Conservation (phyloP, 2,797 vertebrate species). For the Natrix natrix region DNA sequence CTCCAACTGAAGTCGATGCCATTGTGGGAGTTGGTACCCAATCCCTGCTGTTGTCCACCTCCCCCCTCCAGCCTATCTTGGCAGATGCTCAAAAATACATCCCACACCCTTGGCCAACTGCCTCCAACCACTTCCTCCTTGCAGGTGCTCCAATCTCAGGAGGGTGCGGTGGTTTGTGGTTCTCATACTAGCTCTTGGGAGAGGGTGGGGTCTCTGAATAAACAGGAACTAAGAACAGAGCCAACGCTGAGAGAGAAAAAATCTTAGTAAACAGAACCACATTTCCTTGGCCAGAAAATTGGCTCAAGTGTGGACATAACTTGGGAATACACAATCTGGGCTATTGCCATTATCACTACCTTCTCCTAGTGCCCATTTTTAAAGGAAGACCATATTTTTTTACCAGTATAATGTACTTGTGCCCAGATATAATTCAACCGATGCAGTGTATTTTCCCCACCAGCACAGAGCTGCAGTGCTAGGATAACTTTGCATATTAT, state of each 20-base stretch:
- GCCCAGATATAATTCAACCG: neutral
- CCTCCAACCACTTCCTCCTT: conserved; percentile 34
- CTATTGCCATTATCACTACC: neutral
- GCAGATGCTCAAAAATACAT: neutral
- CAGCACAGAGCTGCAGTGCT: neutral
- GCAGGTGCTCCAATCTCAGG: conserved; percentile 41
- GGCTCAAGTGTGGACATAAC: neutral
- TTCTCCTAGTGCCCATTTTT: neutral
- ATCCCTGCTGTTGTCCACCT: neutral
- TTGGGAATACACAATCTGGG: neutral
- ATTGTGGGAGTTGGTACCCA: neutral
- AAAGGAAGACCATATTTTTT: neutral
- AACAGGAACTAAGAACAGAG: conserved; percentile 35
- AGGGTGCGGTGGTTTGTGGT: conserved; percentile 34
- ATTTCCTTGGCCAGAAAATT: conserved; percentile 3
- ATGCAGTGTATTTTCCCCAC: neutral
- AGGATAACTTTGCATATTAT: neutral
- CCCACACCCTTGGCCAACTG: conserved; percentile 38
- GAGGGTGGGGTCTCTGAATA: conserved; percentile 15
- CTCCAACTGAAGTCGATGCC: neutral
- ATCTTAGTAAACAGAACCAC: neutral
- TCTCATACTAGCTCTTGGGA: conserved; percentile 29
- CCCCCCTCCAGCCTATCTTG: neutral
- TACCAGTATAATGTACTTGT: neutral
- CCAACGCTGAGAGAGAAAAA: conserved; percentile 3